Conservation (phyloP, 1,140 invertebrate species). For the Diploscapter pachys region DNA sequence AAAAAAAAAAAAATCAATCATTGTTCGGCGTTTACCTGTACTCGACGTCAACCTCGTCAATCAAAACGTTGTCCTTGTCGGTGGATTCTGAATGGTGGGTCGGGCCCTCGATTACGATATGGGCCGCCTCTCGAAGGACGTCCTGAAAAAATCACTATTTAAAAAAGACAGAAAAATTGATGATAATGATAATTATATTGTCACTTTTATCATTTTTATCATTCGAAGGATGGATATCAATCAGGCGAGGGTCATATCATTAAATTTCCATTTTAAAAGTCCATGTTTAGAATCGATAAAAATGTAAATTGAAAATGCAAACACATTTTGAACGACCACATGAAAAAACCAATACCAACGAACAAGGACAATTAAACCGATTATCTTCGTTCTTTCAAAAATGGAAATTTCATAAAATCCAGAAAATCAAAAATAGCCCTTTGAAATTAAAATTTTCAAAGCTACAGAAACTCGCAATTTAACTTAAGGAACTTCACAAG, state of each 20-base stretch:
- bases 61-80: conserved; percentile 25
- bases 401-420: conserved; percentile 9
- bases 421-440: too few species aligned
- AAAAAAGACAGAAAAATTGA: background rate
- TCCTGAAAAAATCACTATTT: conserved; percentile 22
- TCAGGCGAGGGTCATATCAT: background rate
- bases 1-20: background rate
- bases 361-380: background rate
- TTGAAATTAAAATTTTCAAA: too few species aligned
- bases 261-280: background rate
- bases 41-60: conserved; percentile 32
- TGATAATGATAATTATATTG: background rate
- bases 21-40: conserved; percentile 2
- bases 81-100: conserved; percentile 1
- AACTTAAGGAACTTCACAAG: background rate
- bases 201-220: background rate
- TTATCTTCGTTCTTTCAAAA: background rate
- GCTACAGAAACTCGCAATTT: conserved; percentile 1
- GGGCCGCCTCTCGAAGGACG: conserved; percentile 28
- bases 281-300: background rate
- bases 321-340: background rate
- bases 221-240: background rate
- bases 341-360: background rate
- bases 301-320: background rate
- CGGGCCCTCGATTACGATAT: conserved; percentile 29